Evolutionary conservation across 2,113 vertebrate species (phyloP).

Genomic region (Hippolais icterina): DNA sequence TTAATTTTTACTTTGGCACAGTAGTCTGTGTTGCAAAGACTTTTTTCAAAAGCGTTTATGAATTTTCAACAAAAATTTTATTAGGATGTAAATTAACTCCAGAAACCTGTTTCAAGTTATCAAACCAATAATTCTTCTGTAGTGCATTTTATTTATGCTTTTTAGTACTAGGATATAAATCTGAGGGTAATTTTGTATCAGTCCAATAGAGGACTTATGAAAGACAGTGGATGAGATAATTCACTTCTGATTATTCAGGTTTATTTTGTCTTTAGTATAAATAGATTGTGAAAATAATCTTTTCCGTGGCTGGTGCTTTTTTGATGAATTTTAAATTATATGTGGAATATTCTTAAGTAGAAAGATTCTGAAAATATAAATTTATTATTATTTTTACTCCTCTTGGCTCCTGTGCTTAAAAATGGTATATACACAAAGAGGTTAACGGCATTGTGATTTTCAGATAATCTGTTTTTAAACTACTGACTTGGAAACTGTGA

Average conservation of each 20-base stretch:
- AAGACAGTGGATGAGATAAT: neutral
- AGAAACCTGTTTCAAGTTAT: neutral
- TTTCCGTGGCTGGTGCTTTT: neutral
- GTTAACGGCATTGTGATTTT: neutral
- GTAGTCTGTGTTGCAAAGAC: neutral
- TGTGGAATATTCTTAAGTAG: neutral
- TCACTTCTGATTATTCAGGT: neutral
- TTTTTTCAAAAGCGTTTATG: neutral
- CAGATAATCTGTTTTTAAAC: conserved; percentile 30
- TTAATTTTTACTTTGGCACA: neutral
- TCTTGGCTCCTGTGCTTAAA: neutral
- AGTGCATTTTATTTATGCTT: neutral
- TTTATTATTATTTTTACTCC: neutral
- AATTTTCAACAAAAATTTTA: neutral
- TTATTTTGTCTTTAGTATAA: neutral
- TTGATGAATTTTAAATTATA: neutral
- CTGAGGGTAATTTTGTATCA: neutral
- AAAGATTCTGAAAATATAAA: neutral
- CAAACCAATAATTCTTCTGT: neutral
- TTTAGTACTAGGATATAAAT: neutral
- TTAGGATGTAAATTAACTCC: neutral
- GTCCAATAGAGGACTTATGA: neutral
- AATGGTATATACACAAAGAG: neutral
- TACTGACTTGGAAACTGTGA: conserved; percentile 10
- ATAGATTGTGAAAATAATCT: neutral